A percentile compares a stretch with the other conserved stretches of the same genome.
Evolutionary conservation across 1,140 invertebrate species (phyloP).

Genomic region (Venturia canescens): DNA sequence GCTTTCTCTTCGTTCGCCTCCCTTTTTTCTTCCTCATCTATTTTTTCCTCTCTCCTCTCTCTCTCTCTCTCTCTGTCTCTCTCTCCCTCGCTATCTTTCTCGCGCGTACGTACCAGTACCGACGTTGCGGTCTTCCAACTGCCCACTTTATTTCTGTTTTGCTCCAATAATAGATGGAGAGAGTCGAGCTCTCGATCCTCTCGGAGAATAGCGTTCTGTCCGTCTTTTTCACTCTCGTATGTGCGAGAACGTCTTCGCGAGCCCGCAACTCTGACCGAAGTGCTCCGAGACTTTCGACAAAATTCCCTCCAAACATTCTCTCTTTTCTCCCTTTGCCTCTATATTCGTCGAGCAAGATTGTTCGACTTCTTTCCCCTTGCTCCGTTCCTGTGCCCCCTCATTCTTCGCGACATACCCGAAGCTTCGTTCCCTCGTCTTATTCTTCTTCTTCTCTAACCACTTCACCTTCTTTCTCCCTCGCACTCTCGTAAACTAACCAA

Average conservation of each 20-base stretch:
- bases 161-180: slow-evolving; percentile 66
- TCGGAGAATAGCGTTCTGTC: slow-evolving; percentile 17
- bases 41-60: background rate
- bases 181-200: slow-evolving; percentile 9
- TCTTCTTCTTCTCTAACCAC: background rate
- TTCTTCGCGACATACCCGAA: background rate
- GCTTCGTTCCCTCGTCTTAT: background rate
- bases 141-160: slow-evolving; percentile 66
- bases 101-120: background rate
- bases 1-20: too few relatives aligned
- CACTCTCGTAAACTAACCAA: too few relatives aligned
- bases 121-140: slow-evolving; percentile 37
- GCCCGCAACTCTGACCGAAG: background rate
- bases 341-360: slow-evolving; percentile 50
- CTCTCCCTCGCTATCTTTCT: background rate
- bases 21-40: too few relatives aligned
- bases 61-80: background rate
- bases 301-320: background rate
- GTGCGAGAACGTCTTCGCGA: background rate
- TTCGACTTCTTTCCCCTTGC: background rate
- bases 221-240: slow-evolving; percentile 9
- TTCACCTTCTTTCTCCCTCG: too few relatives aligned
- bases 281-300: background rate
- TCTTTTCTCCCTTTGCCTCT: slow-evolving; percentile 29
- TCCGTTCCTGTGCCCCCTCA: background rate